Evolutionary conservation across 1,140 invertebrate genomes (phyloP).

Genomic region (Bombus difficillimus): DNA sequence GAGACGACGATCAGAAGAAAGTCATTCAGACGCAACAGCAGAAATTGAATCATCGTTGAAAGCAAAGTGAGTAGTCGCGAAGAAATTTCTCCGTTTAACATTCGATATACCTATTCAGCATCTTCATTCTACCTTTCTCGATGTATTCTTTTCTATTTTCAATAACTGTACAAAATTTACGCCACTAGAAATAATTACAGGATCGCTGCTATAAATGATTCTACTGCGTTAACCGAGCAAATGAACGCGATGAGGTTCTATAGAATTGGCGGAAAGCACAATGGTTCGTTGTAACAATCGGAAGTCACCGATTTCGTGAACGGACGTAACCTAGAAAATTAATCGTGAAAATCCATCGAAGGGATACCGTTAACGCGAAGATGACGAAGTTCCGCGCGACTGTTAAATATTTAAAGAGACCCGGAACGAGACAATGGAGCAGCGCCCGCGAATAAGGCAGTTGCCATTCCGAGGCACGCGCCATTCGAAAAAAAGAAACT

Average conservation of each 20-base stretch:
- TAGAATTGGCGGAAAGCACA: no score
- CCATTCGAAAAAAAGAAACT: background rate
- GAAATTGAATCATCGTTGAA: conserved; percentile 48
- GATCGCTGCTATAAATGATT: background rate
- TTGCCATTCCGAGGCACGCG: conserved; percentile 57
- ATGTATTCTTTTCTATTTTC: background rate
- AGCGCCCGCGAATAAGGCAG: conserved; percentile 64
- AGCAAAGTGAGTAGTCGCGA: conserved; percentile 13
- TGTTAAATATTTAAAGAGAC: conserved; percentile 82
- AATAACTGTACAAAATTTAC: background rate
- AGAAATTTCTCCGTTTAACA: conserved; percentile 78
- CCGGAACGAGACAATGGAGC: conserved; percentile 75
- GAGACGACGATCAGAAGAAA: conserved; percentile 12
- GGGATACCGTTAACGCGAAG: conserved; percentile 74
- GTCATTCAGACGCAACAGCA: conserved; percentile 28
- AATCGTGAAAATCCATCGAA: conserved; percentile 59
- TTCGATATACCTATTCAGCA: conserved; percentile 33
- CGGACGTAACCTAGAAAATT: conserved; percentile 71
- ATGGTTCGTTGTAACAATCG: background rate
- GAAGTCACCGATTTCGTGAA: conserved; percentile 4
- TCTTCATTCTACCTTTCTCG: background rate
- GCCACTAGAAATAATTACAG: background rate
- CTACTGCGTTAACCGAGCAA: background rate
- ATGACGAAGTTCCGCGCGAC: conserved; percentile 66
- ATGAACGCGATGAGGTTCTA: background rate